These are phyloP conservation scores for Meleagris gallopavo DNA, from an alignment of 2,113 vertebrate species.

Conservation along the genomic window DNA sequence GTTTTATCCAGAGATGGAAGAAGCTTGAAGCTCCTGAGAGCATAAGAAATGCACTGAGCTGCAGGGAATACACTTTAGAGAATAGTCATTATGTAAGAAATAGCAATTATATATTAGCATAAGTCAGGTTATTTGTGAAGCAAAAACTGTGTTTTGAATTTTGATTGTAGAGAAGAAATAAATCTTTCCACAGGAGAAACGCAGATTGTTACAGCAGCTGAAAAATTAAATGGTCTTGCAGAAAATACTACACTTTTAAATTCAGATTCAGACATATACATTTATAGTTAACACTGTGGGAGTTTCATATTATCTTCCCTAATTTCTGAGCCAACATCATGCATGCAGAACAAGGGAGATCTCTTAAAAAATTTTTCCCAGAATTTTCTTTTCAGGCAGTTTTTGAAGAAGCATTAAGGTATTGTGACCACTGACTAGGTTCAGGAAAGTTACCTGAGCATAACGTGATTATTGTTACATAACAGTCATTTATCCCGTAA, in stretches of 20 bases:
- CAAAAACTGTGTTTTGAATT: neutral
- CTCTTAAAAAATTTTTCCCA: neutral
- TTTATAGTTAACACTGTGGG: neutral
- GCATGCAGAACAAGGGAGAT: no score
- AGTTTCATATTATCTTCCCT: neutral
- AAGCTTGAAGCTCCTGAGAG: constrained; percentile 22
- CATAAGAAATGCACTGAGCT: neutral
- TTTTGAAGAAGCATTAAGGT: neutral
- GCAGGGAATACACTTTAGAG: constrained; percentile 2
- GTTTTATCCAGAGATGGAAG: neutral
- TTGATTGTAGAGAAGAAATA: neutral
- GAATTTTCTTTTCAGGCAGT: neutral
- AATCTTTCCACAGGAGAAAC: constrained; percentile 2
- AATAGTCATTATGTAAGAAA: constrained; percentile 4
- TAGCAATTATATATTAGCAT: constrained; percentile 16
- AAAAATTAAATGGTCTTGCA: neutral
- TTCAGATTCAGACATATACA: constrained; percentile 9
- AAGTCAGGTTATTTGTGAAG: neutral
- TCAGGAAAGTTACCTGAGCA: neutral
- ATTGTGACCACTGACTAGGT: neutral
- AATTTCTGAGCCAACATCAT: neutral
- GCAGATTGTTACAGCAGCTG: neutral
- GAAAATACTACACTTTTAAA: neutral
- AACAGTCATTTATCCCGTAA: neutral
- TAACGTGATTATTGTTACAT: neutral